Percentiles rank a stretch among this genome's conserved stretches.
Evolutionary conservation across 2,888 invertebrate species (phyloP).

Genomic region (Cerastoderma edule): DNA sequence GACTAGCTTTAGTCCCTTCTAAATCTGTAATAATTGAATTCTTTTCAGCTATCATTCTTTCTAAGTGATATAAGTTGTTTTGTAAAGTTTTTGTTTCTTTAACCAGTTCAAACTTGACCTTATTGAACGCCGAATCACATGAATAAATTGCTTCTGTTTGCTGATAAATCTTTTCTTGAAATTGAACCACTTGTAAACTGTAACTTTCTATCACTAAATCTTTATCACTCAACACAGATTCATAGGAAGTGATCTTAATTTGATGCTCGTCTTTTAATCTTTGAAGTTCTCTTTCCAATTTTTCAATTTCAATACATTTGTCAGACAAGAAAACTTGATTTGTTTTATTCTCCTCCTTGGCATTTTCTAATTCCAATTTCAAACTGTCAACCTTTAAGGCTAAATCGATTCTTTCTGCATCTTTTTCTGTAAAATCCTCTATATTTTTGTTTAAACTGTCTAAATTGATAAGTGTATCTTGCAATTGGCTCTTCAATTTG

Average conservation of each 20-base stretch:
- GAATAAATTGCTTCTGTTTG: not conserved
- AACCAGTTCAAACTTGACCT: not conserved
- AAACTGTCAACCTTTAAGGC: not conserved
- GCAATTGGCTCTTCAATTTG: not conserved
- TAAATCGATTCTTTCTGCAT: not conserved
- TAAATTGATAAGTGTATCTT: not conserved
- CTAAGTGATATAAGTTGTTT: not conserved
- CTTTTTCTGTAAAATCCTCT: not conserved
- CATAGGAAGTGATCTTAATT: not conserved
- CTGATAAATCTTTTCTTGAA: constrained; percentile 2
- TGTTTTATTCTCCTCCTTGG: not conserved
- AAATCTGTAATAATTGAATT: not conserved
- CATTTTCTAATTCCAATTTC: not conserved
- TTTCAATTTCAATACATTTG: not conserved
- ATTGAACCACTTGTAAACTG: not conserved
- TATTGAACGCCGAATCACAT: not conserved
- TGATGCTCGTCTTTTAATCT: not conserved
- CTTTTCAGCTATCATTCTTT: not conserved
- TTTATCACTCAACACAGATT: not conserved
- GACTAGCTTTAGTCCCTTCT: not conserved
- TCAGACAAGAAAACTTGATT: not conserved
- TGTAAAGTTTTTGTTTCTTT: not conserved
- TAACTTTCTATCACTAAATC: not conserved
- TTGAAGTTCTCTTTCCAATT: not conserved
- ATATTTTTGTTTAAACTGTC: not conserved